Base-by-base conservation (phyloP, 2,888 invertebrate species). In the Calliphora vomitoria region DNA sequence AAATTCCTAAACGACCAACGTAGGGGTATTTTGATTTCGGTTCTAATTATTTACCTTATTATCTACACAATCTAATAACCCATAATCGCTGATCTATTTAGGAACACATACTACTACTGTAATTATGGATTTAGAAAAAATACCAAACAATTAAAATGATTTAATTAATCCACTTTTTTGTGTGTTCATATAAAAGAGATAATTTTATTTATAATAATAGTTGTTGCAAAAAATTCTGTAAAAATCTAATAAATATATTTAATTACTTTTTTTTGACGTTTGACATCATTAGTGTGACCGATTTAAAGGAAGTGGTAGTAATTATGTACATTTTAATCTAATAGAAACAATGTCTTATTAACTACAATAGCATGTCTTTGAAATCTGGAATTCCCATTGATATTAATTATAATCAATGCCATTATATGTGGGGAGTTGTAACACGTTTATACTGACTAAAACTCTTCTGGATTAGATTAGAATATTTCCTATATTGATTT, bases 151-250 rank as follows among this genome's bases (percentile, higher is more conserved):
- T 60, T 66, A 66, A n/a, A 58, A 66, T 47, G 1, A 13, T 66
- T 31, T 74, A 72, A 74, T 82, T 66, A 81, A 81, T 72, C 31
- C 31, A 44, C 15, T 55, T 72, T 66, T 78, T 66, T 66, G 31
- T 58, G 11, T 60, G 1, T 1, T 55, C 11, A 20, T 35, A 11
- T 0, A 47, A 4, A 44, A 13, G 3, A 75, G 5, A 50, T 18
- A 18, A 8, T 44, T 44, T 18, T 6, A 44, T 60, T 25, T 1
- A 50, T 69, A 25, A 72, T 15, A 18, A 58, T 20, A 25, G 13
- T 31, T 60, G 20, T 15, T 38, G 4, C 4, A 50, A 72, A 20
- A 38, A 38, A 74, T 60, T 47, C 1, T 69, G 47, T 47, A 69
- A 50, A 31, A 69, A 31, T n/a, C n/a, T 69, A n/a, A 31, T n/a